Evolutionary conservation across 2,113 vertebrate genomes (phyloP).

Genomic region (Proteles cristata): DNA sequence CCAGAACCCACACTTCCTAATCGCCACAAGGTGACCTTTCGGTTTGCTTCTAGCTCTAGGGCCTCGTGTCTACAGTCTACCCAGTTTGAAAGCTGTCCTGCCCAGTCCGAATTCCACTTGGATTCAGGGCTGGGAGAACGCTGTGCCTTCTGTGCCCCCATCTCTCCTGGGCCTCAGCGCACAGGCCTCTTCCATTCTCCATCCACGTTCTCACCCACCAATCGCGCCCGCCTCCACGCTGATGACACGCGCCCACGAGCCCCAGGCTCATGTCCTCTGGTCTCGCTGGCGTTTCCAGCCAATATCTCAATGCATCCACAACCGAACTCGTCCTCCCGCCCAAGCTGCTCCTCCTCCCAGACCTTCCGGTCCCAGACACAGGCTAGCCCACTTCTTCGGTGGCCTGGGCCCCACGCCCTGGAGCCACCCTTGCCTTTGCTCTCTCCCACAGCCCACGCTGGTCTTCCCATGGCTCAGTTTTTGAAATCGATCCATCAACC

Average conservation of each 20-base stretch:
- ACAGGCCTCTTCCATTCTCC: background rate
- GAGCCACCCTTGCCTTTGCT: background rate
- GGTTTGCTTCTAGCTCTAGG: background rate
- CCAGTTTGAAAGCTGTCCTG: background rate
- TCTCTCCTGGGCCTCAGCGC: background rate
- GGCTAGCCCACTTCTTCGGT: background rate
- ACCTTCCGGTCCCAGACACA: background rate
- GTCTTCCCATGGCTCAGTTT: background rate
- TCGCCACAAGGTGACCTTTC: background rate
- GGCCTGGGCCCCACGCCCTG: background rate
- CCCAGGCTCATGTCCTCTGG: background rate
- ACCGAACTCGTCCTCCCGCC: background rate
- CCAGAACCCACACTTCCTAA: background rate
- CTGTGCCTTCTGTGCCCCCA: background rate
- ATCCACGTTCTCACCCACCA: background rate
- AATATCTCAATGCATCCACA: background rate
- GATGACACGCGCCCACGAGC: rapidly evolving
- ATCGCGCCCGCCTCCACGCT: background rate
- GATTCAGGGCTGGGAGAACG: background rate
- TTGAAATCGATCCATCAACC: background rate
- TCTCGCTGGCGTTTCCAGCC: background rate
- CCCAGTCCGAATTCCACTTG: background rate
- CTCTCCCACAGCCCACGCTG: background rate
- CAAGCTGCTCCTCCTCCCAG: background rate
- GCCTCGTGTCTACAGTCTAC: too few relatives aligned